Conservation (phyloP, 2,113 vertebrate genomes). For the Syngnathus typhle region DNA sequence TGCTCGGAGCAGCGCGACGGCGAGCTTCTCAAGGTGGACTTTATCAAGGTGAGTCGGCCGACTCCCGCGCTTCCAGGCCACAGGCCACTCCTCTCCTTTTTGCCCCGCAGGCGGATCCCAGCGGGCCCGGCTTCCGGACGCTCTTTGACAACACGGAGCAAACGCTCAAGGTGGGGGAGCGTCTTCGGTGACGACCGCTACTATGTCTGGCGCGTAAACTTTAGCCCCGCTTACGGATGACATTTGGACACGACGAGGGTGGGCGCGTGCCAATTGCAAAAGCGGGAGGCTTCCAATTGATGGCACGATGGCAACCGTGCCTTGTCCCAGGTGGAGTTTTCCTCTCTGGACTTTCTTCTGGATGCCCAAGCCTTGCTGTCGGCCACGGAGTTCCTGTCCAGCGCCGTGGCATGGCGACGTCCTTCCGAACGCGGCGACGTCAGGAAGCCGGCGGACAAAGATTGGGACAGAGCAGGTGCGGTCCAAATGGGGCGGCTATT, state of each 20-base stretch:
- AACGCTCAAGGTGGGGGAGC: slow-evolving; percentile 77
- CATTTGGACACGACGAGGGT: too few species aligned
- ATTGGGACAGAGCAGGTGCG: slow-evolving; percentile 70
- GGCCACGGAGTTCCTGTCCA: slow-evolving; percentile 78
- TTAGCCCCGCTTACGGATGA: too few species aligned
- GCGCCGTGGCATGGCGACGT: slow-evolving; percentile 61
- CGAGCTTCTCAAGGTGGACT: slow-evolving; percentile 90
- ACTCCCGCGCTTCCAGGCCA: not conserved
- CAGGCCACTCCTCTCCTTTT: not conserved
- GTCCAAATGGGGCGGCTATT: not conserved
- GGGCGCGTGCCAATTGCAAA: too few species aligned
- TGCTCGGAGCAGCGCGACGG: slow-evolving; percentile 80
- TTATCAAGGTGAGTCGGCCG: slow-evolving; percentile 76
- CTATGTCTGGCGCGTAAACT: too few species aligned
- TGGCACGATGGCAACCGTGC: not conserved
- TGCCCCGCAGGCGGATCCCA: slow-evolving; percentile 77
- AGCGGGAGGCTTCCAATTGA: not conserved
- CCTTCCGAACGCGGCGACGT: slow-evolving; percentile 26
- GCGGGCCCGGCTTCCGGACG: slow-evolving; percentile 81
- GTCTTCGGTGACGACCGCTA: too few species aligned
- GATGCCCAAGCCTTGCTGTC: slow-evolving; percentile 88
- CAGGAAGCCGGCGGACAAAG: slow-evolving; percentile 53
- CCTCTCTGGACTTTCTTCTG: slow-evolving; percentile 84
- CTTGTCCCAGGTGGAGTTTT: slow-evolving; percentile 81
- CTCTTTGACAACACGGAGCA: slow-evolving; percentile 85